Percentiles rank a stretch among this genome's conserved stretches.
Evolutionary conservation across 2,797 vertebrate species (phyloP).

Genomic region (Gallirallus australis): DNA sequence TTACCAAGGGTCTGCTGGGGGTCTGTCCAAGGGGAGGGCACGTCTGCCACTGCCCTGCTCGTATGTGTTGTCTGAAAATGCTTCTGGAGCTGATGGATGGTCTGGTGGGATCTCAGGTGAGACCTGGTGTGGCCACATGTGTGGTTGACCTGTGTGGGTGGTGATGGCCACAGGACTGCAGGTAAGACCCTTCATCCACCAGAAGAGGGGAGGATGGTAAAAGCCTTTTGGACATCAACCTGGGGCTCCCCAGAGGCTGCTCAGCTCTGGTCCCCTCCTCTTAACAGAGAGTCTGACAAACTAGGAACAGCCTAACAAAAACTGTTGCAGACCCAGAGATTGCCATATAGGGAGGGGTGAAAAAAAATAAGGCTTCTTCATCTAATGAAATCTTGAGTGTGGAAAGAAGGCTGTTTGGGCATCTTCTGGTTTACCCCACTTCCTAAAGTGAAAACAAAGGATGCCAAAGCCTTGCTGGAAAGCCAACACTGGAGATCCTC

Average conservation of each 20-base stretch:
- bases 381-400: background rate
- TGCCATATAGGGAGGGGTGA: background rate
- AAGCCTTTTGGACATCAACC: background rate
- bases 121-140: accelerated
- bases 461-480: background rate
- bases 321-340: background rate
- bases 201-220: background rate
- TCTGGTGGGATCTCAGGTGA: background rate
- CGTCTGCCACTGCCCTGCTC: accelerated
- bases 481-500: accelerated
- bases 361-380: background rate
- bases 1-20: background rate
- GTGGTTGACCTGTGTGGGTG: background rate
- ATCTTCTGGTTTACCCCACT: background rate
- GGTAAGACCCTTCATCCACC: background rate
- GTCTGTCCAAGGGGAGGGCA: background rate
- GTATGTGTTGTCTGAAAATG: background rate
- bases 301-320: slow-evolving; percentile 31
- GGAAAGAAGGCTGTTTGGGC: background rate
- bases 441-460: background rate
- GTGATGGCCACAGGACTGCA: accelerated
- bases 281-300: background rate
- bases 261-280: background rate
- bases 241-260: background rate
- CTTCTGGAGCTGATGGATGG: background rate